A percentile compares a stretch with the other conserved stretches of the same genome.
These are phyloP conservation scores for Macrosoma leucophasiata DNA, from an alignment of 2,888 invertebrate species.

Conservation along the genomic window DNA sequence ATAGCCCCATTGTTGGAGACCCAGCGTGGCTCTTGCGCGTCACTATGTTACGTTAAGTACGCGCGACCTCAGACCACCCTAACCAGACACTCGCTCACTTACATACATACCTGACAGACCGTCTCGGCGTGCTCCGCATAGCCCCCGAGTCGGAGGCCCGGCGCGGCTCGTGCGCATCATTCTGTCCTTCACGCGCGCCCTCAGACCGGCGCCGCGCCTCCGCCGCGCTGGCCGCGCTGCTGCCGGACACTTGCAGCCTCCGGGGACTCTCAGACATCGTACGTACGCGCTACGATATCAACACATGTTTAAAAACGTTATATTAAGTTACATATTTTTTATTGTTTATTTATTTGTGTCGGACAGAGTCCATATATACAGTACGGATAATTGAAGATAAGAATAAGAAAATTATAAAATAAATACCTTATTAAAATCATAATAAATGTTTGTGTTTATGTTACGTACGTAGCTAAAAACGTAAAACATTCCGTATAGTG, in stretches of 20 bases:
- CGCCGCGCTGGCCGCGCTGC: conserved; percentile 29
- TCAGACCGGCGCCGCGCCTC: conserved; percentile 57
- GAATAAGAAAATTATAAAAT: conserved; percentile 1
- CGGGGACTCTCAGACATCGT: conserved; percentile 62
- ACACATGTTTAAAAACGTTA: background rate
- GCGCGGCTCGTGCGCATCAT: conserved; percentile 39
- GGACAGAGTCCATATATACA: too few species aligned
- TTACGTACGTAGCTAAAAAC: too few species aligned
- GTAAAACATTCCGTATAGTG: too few species aligned
- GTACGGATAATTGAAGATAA: background rate
- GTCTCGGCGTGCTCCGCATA: conserved; percentile 42
- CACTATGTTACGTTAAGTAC: too few species aligned
- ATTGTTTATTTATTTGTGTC: too few species aligned
- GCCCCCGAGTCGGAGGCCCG: conserved; percentile 55
- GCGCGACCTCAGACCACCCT: too few species aligned
- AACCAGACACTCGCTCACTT: too few species aligned
- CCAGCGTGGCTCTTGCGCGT: too few species aligned
- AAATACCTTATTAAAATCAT: background rate
- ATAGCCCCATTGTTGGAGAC: too few species aligned
- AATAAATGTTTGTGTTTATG: too few species aligned
- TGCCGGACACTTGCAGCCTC: conserved; percentile 45
- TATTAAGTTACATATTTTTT: background rate
- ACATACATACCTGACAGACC: conserved; percentile 57
- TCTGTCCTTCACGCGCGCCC: conserved; percentile 39
- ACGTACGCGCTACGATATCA: conserved; percentile 53